Evolutionary conservation across 2,113 vertebrate genomes (phyloP), one percentile per base, ranked within the genome.

Genomic region (Catharus fuscescens): DNA sequence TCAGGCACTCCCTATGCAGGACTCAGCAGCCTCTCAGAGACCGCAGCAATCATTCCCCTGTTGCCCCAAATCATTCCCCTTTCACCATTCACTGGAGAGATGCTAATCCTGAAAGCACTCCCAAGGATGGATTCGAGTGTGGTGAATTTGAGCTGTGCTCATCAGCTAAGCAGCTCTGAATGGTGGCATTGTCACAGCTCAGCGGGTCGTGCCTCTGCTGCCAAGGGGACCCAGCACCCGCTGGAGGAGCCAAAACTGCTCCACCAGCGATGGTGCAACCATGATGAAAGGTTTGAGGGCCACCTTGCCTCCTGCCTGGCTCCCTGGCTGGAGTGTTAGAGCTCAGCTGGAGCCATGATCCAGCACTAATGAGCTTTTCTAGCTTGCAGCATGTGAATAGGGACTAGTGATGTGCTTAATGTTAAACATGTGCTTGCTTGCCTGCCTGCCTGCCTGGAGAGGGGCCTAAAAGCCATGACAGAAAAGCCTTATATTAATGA

Each of bases 351-450:
- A 73, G 76, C 96, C 50, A 0, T 2, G 53, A 81, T 91, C 88
- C 94, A 88, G 70, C 3, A 0, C 95, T 96, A 96, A 96, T 72
- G 86, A 97, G 88, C 60, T 15, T 79, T 93, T 91, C 57, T 87
- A 71, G 81, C 93, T 93, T 92, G 88, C 92, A 90, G 93, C 90
- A 2, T 88, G 85, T 93, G 93, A 94, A 69, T 80, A 71, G 90
- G 72, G 87, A 69, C 93, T 92, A 45, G 81, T 95, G 66, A 28
- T 77, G 92, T 96, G 74, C 93, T 97, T 96, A 95, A 89, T 79
- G 89, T 84, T 72, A 89, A 95, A 94, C 95, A 92, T 95, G 96
- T 96, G 94, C 90, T 53, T 66, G 72, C 95, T 40, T 91, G 82
- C 79, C 66, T 82, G 83, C 88, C 94, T 93, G 82, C 78, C 80